These are phyloP conservation scores for Actenoides hombroni DNA, from an alignment of 2,113 vertebrate genomes.

Conservation along the genomic window DNA sequence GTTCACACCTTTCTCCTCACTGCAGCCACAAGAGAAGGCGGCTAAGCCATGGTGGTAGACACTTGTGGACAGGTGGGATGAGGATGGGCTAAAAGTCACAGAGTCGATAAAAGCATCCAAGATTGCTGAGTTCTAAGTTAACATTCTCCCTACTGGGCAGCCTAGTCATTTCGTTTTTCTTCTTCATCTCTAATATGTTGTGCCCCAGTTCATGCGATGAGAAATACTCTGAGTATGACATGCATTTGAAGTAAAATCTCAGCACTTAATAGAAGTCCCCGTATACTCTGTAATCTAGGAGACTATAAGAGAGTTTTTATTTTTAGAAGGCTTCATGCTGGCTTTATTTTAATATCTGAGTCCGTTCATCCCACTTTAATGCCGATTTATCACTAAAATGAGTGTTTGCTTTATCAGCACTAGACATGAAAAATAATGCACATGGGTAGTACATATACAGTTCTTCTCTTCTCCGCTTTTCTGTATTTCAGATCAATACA, in stretches of 20 bases:
- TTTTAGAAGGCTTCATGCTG: background rate
- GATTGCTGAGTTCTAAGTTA: background rate
- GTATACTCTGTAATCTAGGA: background rate
- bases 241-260: conserved; percentile 19
- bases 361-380: conserved; percentile 13
- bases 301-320: background rate
- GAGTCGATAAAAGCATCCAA: background rate
- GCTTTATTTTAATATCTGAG: conserved; percentile 40
- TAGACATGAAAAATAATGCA: conserved; percentile 16
- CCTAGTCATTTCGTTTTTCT: background rate
- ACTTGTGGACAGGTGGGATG: background rate
- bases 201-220: background rate
- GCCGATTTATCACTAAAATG: conserved; percentile 45
- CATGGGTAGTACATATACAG: background rate
- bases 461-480: background rate
- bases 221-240: background rate
- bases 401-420: conserved; percentile 30
- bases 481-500: background rate
- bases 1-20: background rate
- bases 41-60: background rate
- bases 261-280: background rate
- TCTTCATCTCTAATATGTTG: conserved; percentile 4
- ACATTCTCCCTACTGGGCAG: background rate
- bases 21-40: fast-evolving
- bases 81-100: background rate